Percentiles rank a stretch among this genome's conserved stretches.
These are phyloP conservation scores for Mesorhabditis sp. DNA, from an alignment of 2,888 invertebrate genomes.

Conservation along the genomic window DNA sequence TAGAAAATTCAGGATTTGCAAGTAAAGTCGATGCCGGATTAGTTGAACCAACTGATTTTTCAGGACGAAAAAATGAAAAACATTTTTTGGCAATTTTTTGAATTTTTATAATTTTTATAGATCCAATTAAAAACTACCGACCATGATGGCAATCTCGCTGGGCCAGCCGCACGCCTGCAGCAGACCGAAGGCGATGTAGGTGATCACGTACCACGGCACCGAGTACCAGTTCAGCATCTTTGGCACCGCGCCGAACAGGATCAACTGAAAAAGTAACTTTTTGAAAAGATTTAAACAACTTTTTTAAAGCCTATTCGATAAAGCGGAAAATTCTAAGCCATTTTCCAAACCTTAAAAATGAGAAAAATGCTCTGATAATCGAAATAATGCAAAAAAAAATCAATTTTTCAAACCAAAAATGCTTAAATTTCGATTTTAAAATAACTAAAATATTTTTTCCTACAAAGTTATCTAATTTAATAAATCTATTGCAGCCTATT, in stretches of 20 bases:
- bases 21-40: too few species aligned
- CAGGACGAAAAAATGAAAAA: too few species aligned
- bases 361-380: neutral
- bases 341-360: neutral
- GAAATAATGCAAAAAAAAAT: neutral
- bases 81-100: too few species aligned
- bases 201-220: constrained; percentile 58
- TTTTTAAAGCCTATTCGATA: too few species aligned
- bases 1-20: too few species aligned
- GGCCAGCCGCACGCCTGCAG: constrained; percentile 64
- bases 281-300: neutral
- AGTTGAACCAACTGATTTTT: too few species aligned
- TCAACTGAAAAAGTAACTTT: constrained; percentile 50
- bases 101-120: neutral
- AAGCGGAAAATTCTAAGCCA: too few species aligned
- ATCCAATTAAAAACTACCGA: constrained; percentile 17
- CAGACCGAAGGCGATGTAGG: constrained; percentile 62
- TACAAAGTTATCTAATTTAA: too few species aligned
- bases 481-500: too few species aligned
- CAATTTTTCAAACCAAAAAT: too few species aligned
- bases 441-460: too few species aligned
- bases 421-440: too few species aligned
- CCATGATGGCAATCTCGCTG: constrained; percentile 62
- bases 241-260: constrained; percentile 61
- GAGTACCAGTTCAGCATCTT: constrained; percentile 61